phyloP scores from a whole-genome alignment of 2,113 vertebrate species.

The Desmodus rotundus region DNA sequence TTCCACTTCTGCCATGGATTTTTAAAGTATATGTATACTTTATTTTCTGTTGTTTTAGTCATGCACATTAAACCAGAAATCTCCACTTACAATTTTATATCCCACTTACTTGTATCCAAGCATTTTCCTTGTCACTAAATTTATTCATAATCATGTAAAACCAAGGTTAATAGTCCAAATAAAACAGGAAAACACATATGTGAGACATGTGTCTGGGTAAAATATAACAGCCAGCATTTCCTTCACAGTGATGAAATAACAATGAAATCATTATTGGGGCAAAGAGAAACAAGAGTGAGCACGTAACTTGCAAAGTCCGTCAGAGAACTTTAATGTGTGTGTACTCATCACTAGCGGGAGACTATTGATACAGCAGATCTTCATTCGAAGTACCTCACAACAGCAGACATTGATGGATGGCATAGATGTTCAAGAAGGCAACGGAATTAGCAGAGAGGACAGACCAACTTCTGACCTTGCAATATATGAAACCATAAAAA shows the following conservation, averaged over 20 bases:
- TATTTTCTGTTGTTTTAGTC: neutral
- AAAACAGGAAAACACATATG: neutral
- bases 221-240: neutral
- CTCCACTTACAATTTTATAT: neutral
- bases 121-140: slow-evolving; percentile 13
- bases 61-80: neutral
- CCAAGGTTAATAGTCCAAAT: neutral
- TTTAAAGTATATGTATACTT: neutral
- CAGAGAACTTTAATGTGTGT: neutral
- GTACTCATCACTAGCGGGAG: neutral
- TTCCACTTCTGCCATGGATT: neutral
- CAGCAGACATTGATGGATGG: neutral
- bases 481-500: neutral
- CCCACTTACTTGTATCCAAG: neutral
- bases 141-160: neutral
- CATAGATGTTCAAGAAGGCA: slow-evolving; percentile 24
- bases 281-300: neutral
- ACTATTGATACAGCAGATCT: neutral
- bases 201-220: slow-evolving; percentile 2
- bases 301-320: neutral
- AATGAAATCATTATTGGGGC: neutral
- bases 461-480: neutral
- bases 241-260: slow-evolving; percentile 12
- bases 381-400: neutral
- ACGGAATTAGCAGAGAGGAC: neutral